Evolutionary conservation across 2,888 invertebrate species (phyloP).

Genomic region (Pteria penguin): DNA sequence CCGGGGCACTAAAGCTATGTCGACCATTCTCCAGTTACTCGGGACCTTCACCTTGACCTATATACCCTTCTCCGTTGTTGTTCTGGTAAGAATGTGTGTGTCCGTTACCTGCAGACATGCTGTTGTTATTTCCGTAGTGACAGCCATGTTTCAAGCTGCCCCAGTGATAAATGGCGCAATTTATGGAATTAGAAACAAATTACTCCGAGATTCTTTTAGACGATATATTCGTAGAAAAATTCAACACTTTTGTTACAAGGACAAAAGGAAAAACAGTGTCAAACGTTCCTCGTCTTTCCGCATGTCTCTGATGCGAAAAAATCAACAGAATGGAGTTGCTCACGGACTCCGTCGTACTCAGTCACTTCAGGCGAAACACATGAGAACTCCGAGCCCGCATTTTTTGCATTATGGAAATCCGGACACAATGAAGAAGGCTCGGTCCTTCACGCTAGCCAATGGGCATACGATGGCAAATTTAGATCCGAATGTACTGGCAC

Average conservation of each 20-base stretch:
- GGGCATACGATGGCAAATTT: constrained; percentile 13
- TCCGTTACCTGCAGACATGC: constrained; percentile 49
- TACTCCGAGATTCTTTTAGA: constrained; percentile 69
- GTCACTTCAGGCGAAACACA: constrained; percentile 35
- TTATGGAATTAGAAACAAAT: constrained; percentile 72
- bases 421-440: constrained; percentile 29
- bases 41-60: constrained; percentile 72
- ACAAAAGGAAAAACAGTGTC: constrained; percentile 66
- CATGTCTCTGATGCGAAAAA: constrained; percentile 39
- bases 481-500: neutral
- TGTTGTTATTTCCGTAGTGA: constrained; percentile 61
- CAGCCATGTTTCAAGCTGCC: constrained; percentile 68
- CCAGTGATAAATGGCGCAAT: constrained; percentile 72
- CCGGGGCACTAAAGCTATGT: constrained; percentile 72
- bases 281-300: constrained; percentile 55
- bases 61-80: constrained; percentile 68
- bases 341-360: constrained; percentile 35
- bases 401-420: constrained; percentile 12
- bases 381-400: constrained; percentile 21
- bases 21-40: constrained; percentile 72
- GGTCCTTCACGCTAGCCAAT: constrained; percentile 35
- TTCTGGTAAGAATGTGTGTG: constrained; percentile 54
- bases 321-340: constrained; percentile 34
- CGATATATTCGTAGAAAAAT: constrained; percentile 63
- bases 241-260: constrained; percentile 65